Base-by-base conservation (phyloP, 2,888 invertebrate genomes). In the Sesia apiformis region DNA sequence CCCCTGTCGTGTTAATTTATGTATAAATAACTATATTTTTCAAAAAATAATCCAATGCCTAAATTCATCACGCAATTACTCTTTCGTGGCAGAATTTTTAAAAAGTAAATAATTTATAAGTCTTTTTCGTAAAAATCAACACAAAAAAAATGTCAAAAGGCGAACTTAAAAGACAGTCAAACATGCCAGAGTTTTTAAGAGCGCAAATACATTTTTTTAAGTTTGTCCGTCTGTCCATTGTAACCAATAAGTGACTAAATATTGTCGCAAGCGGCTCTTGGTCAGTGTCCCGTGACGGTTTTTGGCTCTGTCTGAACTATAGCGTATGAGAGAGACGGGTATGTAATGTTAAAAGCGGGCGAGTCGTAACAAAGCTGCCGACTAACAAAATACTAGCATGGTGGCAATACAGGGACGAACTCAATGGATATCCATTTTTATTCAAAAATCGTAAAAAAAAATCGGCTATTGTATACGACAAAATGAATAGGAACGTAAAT, bases 301-400 rank as follows among this genome's bases (percentile, higher is more conserved):
- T 53, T 58, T 57, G 64, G 76, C 80, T 53, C 69, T n/a, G 41
- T 81, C 72, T 57, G 0, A 4, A 60, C 1, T 38, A 40, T 2
- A 38, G 7, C 0, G 66, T 7, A 56, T 3, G 74, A 81, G 53
- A 7, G 76, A 53, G 84, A 80, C 5, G 58, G 58, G 0, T 5
- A 60, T 49, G 4, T 8, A 23, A 23, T 23, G 23, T 23, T 23
- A 23, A 23, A 23, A 23, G 23, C 52, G 57, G 62, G 66, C 64
- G 74, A 66, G 72, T 66, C 61, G 75, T 70, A 67, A 83, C 86
- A 87, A 87, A 87, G 87, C 84, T 70, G 79, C 87, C 87, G 87
- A 80, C 86, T 81, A 80, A 83, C 80, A 84, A 81, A 86, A 86
- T 81, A 86, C 87, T 85, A 67, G 72, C 87, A 85, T 80, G 87